phyloP scores from a whole-genome alignment of 2,888 invertebrate genomes.

The Odontothrips loti region DNA sequence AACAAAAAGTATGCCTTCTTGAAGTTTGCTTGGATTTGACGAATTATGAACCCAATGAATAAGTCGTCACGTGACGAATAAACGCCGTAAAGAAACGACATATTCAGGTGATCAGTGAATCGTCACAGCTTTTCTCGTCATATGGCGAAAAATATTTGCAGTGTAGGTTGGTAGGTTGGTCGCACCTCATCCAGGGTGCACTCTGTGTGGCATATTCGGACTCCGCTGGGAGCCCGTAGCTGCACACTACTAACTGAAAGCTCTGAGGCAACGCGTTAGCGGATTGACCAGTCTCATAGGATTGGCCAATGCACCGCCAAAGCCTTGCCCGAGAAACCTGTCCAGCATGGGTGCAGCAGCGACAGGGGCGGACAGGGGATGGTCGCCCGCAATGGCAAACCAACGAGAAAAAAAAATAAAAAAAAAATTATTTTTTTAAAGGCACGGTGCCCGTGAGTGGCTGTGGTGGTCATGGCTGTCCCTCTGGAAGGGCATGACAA shows the following conservation, averaged over 20 bases:
- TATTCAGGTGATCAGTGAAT: neutral
- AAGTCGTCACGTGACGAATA: too few relatives aligned
- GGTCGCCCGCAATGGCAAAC: too few relatives aligned
- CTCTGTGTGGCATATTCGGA: too few relatives aligned
- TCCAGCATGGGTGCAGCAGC: neutral
- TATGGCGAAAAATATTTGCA: neutral
- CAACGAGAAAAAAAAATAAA: too few relatives aligned
- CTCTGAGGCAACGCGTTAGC: neutral
- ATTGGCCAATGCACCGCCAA: neutral
- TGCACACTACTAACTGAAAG: neutral
- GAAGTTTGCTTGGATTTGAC: too few relatives aligned
- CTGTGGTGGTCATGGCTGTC: too few relatives aligned
- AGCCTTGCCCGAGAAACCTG: neutral
- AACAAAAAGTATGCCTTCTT: too few relatives aligned
- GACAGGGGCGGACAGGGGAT: neutral
- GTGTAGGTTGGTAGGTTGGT: neutral
- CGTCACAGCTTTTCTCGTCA: neutral
- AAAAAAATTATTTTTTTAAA: too few relatives aligned
- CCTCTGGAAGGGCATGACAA: too few relatives aligned
- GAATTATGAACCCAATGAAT: too few relatives aligned
- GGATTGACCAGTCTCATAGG: neutral
- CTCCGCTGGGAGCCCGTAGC: neutral
- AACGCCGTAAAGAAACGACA: too few relatives aligned
- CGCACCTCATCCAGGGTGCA: neutral
- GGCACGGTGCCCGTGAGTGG: too few relatives aligned